These are phyloP conservation scores for Melanotus villosus DNA, from an alignment of 2,888 invertebrate species.

Conservation along the genomic window DNA sequence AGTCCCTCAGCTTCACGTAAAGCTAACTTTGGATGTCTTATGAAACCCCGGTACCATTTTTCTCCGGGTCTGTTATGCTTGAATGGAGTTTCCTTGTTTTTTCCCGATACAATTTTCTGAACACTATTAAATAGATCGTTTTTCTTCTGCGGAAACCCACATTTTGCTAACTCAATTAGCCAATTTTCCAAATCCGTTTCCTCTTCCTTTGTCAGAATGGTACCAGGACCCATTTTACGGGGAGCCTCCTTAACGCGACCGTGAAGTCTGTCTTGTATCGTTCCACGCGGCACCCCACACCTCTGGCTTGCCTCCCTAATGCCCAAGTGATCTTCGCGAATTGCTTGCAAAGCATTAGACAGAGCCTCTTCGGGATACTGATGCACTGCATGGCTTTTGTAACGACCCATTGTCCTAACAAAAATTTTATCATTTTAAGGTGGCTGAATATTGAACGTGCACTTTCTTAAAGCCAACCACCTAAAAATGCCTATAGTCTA, in stretches of 20 bases:
- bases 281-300: no score
- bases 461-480: neutral
- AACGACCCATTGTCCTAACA: neutral
- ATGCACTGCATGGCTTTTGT: no score
- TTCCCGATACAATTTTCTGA: neutral
- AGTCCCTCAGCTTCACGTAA: no score
- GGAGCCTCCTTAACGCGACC: no score
- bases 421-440: neutral
- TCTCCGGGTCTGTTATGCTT: slow-evolving; percentile 16
- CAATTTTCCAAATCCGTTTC: neutral
- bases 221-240: neutral
- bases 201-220: neutral
- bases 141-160: no score
- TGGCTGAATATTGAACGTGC: neutral
- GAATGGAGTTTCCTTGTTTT: slow-evolving; percentile 2
- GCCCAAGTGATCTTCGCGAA: no score
- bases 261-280: no score
- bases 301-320: no score
- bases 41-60: slow-evolving; percentile 16
- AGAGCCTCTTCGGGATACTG: no score
- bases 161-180: no score
- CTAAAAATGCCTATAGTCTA: neutral
- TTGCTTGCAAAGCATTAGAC: no score
- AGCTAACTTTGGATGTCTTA: slow-evolving; percentile 17
- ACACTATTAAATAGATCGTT: neutral